Evolutionary conservation across 92 coral and sea anemone species (phyloP), one percentile per base, ranked within the genome.

Genomic region (Actinernus sp.): DNA sequence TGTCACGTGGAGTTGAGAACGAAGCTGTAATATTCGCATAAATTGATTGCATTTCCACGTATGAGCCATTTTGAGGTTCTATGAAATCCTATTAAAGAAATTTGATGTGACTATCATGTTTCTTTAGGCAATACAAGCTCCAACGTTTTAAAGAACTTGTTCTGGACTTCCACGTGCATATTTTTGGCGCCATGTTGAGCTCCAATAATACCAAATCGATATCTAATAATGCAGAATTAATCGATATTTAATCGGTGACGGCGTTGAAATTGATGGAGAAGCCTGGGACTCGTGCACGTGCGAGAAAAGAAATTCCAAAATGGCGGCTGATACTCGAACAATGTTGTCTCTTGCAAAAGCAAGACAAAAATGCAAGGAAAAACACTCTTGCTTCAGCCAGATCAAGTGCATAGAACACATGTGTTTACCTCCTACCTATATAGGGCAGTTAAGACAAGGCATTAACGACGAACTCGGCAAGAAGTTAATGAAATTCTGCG

Each of bases 381-480:
- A 63, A 62, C 44, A 91, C 65, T 91, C 97, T 44, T 86, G 92
- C 61, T 94, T 94, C 40, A 39, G 55, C 25, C 78, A 69, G 45
- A 68, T 87, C 3, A 74, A 94, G 30, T 37, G 73, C 11, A 82
- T 64, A 50, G 97, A 94, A 58, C 92, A 83, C 62, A 71, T 94
- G 28, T 62, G 78, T 16, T 53, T 94, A 29, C 68, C 79, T 55
- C 97, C 98, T 4, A 55, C 76, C 23, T 91, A 74, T 58, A 68
- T 91, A 17, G 98, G 97, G n/a, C 87, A 90, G 4, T 38, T 94
- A 21, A 80, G 33, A 68, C 56, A 65, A 19, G 98, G 98, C 0
- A 68, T 94, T 11, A 56, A 59, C 16, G 89, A 86, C 27, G 74
- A 94, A 49, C 37, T 94, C 25, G 85, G 78, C 14, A 78, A 54